A percentile compares a stretch with the other conserved stretches of the same genome.
phyloP scores from a whole-genome alignment of 1,140 invertebrate species.

The Pristionchus pacificus region DNA sequence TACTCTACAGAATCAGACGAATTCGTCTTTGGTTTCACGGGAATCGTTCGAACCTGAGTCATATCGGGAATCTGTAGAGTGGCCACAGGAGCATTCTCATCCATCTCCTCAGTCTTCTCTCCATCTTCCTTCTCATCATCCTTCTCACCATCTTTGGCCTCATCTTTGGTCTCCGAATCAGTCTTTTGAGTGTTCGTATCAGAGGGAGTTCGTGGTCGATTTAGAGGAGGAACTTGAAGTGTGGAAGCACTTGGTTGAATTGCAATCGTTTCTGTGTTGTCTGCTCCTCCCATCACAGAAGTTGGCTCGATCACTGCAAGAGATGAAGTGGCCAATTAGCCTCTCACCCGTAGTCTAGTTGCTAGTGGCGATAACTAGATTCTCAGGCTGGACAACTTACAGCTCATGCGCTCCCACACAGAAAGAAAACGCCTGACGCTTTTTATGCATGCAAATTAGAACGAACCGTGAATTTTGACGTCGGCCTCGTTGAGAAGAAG shows the following conservation, averaged over 20 bases:
- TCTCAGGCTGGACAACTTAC: neutral
- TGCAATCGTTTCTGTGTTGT: no score
- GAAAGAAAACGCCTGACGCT: no score
- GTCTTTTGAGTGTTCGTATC: neutral
- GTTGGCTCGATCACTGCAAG: constrained; percentile 33
- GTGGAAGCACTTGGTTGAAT: neutral
- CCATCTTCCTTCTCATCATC: neutral
- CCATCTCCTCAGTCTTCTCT: neutral
- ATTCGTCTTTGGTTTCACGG: no score
- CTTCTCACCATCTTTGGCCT: neutral
- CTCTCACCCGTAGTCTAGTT: no score
- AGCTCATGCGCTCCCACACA: no score
- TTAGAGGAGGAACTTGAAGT: constrained; percentile 7
- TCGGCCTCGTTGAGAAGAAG: constrained; percentile 30
- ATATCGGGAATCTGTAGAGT: neutral
- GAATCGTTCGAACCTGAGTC: no score
- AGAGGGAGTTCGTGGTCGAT: neutral
- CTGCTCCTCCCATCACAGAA: constrained; percentile 16
- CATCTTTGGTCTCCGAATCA: neutral
- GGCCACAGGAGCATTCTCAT: neutral
- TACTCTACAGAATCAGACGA: no score
- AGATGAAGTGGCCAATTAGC: neutral
- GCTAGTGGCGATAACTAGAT: no score
- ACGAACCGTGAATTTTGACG: constrained; percentile 35
- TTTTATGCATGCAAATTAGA: neutral